Evolutionary conservation across 2,888 invertebrate species (phyloP).

Genomic region (Athalia rosae): DNA sequence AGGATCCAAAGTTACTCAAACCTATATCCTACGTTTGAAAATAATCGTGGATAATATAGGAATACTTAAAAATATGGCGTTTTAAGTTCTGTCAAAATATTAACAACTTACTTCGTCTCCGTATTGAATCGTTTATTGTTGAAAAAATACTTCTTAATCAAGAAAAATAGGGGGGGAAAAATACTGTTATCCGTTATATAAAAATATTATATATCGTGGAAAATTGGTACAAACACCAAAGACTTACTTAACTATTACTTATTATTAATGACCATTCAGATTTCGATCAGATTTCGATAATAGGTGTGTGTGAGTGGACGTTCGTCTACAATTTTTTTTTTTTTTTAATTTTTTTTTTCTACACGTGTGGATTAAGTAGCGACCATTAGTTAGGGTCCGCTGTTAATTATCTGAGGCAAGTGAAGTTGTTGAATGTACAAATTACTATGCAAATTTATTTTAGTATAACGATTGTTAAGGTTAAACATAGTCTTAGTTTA

Average conservation of each 20-base stretch:
- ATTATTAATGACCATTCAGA: slow-evolving; percentile 57
- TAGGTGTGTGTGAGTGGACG: slow-evolving; percentile 34
- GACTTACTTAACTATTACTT: slow-evolving; percentile 67
- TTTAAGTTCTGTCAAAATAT: slow-evolving; percentile 38
- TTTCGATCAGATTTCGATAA: slow-evolving; percentile 46
- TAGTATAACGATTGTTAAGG: slow-evolving; percentile 55
- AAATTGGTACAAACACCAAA: slow-evolving; percentile 71
- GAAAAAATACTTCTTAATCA: slow-evolving; percentile 7
- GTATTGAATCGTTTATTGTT: slow-evolving; percentile 30
- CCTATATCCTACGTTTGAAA: slow-evolving; percentile 1
- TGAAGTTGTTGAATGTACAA: slow-evolving; percentile 62
- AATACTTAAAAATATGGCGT: slow-evolving; percentile 6
- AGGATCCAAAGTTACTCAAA: slow-evolving; percentile 39
- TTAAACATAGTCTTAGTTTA: slow-evolving; percentile 38
- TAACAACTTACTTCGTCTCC: slow-evolving; percentile 14
- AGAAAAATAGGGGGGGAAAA: slow-evolving; percentile 13
- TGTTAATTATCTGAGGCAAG: slow-evolving; percentile 45
- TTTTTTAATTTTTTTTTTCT: slow-evolving; percentile 28
- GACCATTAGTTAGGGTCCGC: slow-evolving; percentile 22
- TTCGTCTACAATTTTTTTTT: slow-evolving; percentile 19
- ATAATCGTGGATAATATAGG: slow-evolving; percentile 12
- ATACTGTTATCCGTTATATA: slow-evolving; percentile 43
- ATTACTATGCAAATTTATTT: slow-evolving; percentile 64
- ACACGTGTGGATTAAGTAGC: slow-evolving; percentile 38
- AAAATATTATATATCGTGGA: slow-evolving; percentile 54